These are phyloP conservation scores for Caenorhabditis japonica DNA, from an alignment of 2,888 invertebrate species.

Conservation along the genomic window DNA sequence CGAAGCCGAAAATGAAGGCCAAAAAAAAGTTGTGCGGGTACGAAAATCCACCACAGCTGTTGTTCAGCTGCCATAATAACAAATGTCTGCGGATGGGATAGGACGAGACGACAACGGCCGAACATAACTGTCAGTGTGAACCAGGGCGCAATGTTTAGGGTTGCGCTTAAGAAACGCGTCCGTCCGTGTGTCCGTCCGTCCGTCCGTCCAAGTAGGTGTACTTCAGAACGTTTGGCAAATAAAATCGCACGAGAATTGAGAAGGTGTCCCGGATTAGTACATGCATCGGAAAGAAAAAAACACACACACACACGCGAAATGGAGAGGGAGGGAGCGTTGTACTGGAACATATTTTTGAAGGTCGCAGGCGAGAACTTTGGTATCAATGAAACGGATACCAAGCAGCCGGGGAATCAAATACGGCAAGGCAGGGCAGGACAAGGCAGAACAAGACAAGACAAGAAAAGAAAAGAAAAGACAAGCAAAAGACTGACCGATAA, in stretches of 20 bases:
- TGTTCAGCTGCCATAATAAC: conserved; percentile 40
- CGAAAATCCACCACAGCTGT: conserved; percentile 15
- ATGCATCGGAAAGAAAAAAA: conserved; percentile 11
- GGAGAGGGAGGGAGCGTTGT: too few species aligned
- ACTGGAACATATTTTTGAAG: conserved; percentile 19
- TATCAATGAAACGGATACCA: background rate
- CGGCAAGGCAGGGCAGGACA: too few species aligned
- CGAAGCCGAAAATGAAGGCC: conserved; percentile 3
- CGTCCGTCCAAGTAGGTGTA: conserved; percentile 45
- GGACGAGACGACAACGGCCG: conserved; percentile 12
- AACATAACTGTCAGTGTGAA: too few species aligned
- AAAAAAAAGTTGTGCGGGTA: background rate
- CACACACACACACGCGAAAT: too few species aligned
- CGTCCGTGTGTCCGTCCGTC: conserved; percentile 45
- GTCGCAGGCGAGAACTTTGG: conserved; percentile 26
- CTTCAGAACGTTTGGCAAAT: conserved; percentile 49
- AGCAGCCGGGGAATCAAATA: too few species aligned
- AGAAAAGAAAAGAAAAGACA: conserved; percentile 14
- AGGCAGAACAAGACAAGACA: too few species aligned
- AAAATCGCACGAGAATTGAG: conserved; percentile 27
- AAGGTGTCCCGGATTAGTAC: conserved; percentile 46
- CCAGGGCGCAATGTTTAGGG: conserved; percentile 42
- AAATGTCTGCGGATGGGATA: conserved; percentile 12
- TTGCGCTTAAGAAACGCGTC: conserved; percentile 49
- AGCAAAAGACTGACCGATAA: conserved; percentile 17